Base-by-base conservation (phyloP, 2,797 vertebrate genomes). In the Megalops cyprinoides region DNA sequence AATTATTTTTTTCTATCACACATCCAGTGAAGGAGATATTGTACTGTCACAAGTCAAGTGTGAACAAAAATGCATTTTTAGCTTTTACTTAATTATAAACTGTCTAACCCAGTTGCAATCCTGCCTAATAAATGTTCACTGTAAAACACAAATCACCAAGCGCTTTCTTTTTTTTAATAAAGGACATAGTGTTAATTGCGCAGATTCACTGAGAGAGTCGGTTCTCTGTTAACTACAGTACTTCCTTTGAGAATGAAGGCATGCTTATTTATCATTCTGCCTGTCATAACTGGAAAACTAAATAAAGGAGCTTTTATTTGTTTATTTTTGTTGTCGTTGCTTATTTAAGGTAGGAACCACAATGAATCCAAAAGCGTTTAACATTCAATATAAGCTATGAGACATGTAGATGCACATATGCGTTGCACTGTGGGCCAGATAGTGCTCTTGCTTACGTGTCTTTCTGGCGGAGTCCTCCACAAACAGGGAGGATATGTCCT, bases 401-500 rank as follows among this genome's bases (percentile, higher is more conserved):
- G 4, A 7, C 12, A 6, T 31, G 60, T 65, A 34, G 20, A 39
- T 20, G 34, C 34, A 67, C 14, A 1, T 39, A 34, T 14, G 18
- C 34, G n/a, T n/a, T n/a, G n/a, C n/a, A n/a, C n/a, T n/a, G n/a
- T n/a, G n/a, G n/a, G n/a, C n/a, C n/a, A n/a, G n/a, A n/a, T n/a
- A n/a, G n/a, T n/a, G n/a, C n/a, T n/a, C n/a, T n/a, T 42, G 88
- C 97, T 96, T 91, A 98, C 98, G 92, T 3, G 97, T 99, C 89
- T 99, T 99, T 87, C 96, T 95, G 0, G 97, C 98, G 0, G 97
- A 98, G 80, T 99, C 97, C 85, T 99, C 98, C 0, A 99, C 94
- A 88, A 99, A 99, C 65, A 99, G 95, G 0, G 98, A 99, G 7
- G 98, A 99, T 86, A 99, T 99, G 34, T 99, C 98, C 84, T 99